Conservation (phyloP, 2,113 vertebrate genomes). For the Psophia crepitans region DNA sequence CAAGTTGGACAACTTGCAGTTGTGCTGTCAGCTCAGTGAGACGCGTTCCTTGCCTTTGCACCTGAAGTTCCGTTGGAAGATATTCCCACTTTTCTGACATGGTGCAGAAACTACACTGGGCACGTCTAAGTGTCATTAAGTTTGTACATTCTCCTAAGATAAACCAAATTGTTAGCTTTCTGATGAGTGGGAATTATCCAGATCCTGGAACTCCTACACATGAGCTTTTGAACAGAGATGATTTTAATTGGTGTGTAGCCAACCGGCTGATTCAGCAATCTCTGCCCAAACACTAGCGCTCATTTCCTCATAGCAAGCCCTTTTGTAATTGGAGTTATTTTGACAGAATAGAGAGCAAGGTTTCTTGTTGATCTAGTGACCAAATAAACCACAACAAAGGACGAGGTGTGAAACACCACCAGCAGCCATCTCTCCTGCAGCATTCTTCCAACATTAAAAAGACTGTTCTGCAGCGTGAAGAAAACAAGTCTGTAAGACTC, state of each 20-base stretch:
- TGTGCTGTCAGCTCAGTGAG: neutral
- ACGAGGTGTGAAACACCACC: neutral
- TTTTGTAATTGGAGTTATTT: neutral
- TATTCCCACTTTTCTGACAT: neutral
- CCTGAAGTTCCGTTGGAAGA: neutral
- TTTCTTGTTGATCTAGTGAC: neutral
- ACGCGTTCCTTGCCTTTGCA: neutral
- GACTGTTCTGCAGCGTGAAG: neutral
- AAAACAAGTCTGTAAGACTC: neutral
- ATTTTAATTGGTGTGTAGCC: neutral
- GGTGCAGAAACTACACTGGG: neutral
- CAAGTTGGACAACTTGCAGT: neutral
- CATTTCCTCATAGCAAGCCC: neutral
- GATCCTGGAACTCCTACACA: neutral
- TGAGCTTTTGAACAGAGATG: neutral
- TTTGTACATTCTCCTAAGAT: neutral
- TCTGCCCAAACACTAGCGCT: neutral
- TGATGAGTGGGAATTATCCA: neutral
- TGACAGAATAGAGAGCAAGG: neutral
- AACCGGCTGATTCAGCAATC: neutral
- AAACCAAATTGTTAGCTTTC: neutral
- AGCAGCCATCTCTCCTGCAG: neutral
- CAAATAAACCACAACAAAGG: constrained; percentile 31
- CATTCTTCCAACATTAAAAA: neutral
- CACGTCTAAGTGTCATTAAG: neutral